phyloP scores from a whole-genome alignment of 2,113 vertebrate genomes.

The Myotis brandtii region DNA sequence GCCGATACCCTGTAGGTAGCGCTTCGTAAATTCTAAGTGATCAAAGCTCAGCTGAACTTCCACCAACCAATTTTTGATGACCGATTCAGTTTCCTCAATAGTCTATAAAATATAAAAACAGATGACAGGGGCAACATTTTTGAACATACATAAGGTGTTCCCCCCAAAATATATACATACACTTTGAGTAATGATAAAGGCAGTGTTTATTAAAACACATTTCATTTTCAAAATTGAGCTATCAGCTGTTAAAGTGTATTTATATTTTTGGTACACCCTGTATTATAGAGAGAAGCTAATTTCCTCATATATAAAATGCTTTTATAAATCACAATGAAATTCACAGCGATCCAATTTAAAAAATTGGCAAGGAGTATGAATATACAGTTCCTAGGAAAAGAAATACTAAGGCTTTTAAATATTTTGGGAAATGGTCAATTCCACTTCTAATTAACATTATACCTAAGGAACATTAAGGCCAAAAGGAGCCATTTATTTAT shows the following conservation, averaged over 20 bases:
- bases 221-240: too few relatives aligned
- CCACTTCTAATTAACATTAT: not conserved
- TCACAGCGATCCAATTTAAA: not conserved
- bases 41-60: not conserved
- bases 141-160: not conserved
- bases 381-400: not conserved
- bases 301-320: not conserved
- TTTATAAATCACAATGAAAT: not conserved
- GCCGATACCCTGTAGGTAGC: not conserved
- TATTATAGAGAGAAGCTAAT: not conserved
- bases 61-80: not conserved
- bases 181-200: too few relatives aligned
- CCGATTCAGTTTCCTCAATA: not conserved
- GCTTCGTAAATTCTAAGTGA: not conserved
- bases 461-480: not conserved
- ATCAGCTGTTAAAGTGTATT: too few relatives aligned
- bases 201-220: too few relatives aligned
- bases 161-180: too few relatives aligned
- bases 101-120: not conserved
- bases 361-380: not conserved
- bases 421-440: not conserved
- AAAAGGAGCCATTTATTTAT: not conserved
- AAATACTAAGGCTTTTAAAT: not conserved
- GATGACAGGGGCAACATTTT: not conserved
- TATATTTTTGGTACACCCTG: too few relatives aligned